These are phyloP conservation scores for Todus mexicanus DNA, from an alignment of 2,797 vertebrate genomes.

Conservation along the genomic window DNA sequence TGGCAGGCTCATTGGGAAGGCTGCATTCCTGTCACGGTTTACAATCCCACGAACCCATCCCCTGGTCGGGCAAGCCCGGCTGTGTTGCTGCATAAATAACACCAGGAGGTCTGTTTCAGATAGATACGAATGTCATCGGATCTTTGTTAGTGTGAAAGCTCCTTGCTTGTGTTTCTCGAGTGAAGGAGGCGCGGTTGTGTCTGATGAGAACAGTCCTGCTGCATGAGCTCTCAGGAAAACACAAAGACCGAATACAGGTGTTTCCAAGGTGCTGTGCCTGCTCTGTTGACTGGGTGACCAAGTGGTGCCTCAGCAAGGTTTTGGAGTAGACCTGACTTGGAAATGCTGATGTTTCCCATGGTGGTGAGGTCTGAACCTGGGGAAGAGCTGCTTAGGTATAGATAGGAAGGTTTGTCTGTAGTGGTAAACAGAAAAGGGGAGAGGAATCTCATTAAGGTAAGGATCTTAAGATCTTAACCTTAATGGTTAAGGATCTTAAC, in stretches of 20 bases:
- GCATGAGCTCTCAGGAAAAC: not conserved
- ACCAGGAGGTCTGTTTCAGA: not conserved
- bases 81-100: not conserved
- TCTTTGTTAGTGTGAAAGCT: too few species aligned
- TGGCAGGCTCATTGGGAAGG: not conserved
- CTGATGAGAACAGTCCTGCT: not conserved
- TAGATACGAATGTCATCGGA: fast-evolving
- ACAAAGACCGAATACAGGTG: too few species aligned
- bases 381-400: not conserved
- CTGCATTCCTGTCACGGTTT: not conserved
- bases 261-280: fast-evolving
- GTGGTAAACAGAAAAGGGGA: not conserved
- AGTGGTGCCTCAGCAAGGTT: not conserved
- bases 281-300: not conserved
- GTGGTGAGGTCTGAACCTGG: not conserved
- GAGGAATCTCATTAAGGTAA: not conserved
- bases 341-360: not conserved
- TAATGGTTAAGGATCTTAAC: not conserved
- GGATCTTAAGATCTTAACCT: too few species aligned
- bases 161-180: fast-evolving
- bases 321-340: not conserved
- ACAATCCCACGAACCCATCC: not conserved
- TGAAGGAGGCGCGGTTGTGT: not conserved
- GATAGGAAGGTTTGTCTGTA: not conserved
- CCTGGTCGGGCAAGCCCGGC: not conserved